Evolutionary conservation across 2,888 invertebrate species (phyloP).

Genomic region (Drosophila anomelani): DNA sequence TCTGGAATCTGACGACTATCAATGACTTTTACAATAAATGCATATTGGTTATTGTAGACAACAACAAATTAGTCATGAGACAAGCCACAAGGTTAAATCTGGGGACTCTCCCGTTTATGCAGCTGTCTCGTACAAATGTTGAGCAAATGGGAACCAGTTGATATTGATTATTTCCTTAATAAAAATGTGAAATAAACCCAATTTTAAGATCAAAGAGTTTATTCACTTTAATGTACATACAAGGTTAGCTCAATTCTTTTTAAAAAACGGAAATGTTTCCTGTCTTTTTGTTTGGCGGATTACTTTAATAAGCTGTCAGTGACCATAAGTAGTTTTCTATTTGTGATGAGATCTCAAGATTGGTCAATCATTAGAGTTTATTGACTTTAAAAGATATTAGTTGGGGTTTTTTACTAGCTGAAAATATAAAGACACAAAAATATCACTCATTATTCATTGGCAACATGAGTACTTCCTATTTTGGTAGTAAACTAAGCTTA

Average conservation of each 20-base stretch:
- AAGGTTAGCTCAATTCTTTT: constrained; percentile 19
- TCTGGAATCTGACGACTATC: constrained; percentile 22
- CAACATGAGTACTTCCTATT: constrained; percentile 6
- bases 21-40: constrained; percentile 35
- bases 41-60: constrained; percentile 6
- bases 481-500: not conserved
- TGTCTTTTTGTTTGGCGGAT: not conserved
- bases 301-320: constrained; percentile 3
- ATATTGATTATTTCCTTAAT: constrained; percentile 20
- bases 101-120: constrained; percentile 26
- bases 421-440: not conserved
- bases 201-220: constrained; percentile 9
- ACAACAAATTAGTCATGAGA: constrained; percentile 35
- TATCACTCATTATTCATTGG: not conserved
- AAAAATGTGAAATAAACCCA: not conserved
- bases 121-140: constrained; percentile 20
- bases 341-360: not conserved
- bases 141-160: not conserved
- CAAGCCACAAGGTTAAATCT: constrained; percentile 20
- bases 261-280: constrained; percentile 7
- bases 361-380: constrained; percentile 1
- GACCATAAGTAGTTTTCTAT: constrained; percentile 1
- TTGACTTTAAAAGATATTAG: not conserved
- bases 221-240: constrained; percentile 20
- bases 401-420: not conserved